A percentile compares a stretch with the other conserved stretches of the same genome.
Conservation (phyloP, 2,113 vertebrate species). For the Galeopterus variegatus region DNA sequence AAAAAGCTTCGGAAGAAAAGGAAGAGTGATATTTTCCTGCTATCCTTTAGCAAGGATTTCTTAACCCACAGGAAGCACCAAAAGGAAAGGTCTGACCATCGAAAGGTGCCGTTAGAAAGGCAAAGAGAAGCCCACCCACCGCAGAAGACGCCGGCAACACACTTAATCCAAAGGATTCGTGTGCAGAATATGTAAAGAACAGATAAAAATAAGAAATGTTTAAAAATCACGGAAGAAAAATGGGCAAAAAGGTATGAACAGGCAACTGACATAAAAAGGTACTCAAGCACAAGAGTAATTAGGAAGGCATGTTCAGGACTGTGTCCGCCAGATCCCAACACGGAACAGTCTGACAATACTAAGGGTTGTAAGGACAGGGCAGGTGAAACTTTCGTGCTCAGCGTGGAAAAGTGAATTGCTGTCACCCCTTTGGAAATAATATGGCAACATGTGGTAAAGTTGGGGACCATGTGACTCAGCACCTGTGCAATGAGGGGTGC, state of each 20-base stretch:
- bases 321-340: accelerated
- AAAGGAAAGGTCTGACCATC: not conserved
- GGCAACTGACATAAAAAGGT: not conserved
- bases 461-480: not conserved
- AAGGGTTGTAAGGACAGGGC: accelerated
- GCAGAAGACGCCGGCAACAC: accelerated
- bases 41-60: not conserved
- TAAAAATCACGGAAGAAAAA: not conserved
- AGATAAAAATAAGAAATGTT: not conserved
- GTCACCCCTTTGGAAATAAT: not conserved
- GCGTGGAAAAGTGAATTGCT: accelerated
- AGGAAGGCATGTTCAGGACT: too few relatives aligned
- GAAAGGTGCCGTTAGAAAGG: too few relatives aligned
- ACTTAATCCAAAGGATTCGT: accelerated
- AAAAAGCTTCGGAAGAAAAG: not conserved
- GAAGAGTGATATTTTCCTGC: too few relatives aligned
- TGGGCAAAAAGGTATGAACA: not conserved
- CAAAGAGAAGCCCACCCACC: not conserved
- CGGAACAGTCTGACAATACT: accelerated
- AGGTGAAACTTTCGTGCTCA: accelerated
- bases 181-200: accelerated
- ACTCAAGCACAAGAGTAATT: accelerated
- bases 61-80: not conserved
- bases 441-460: accelerated
- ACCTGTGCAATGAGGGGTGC: accelerated